A percentile compares a stretch with the other conserved stretches of the same genome.
phyloP scores from a whole-genome alignment of 2,888 invertebrate species.

The Caenorhabditis imperialis region DNA sequence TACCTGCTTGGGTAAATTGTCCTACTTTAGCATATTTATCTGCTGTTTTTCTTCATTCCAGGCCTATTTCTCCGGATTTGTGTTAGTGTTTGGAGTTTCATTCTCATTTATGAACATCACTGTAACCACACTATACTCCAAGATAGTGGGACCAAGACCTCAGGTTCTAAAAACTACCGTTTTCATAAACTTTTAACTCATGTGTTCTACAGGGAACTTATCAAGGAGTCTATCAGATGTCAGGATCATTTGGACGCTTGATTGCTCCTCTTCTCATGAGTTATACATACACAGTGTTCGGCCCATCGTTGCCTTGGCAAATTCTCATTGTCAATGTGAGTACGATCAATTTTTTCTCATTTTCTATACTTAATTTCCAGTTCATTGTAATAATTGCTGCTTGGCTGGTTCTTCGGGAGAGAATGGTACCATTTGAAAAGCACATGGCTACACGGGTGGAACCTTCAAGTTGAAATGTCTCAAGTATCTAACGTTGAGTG shows the following conservation, averaged over 20 bases:
- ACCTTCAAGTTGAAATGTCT: too few species aligned
- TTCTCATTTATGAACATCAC: slow-evolving; percentile 59
- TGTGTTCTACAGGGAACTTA: slow-evolving; percentile 45
- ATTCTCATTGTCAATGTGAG: slow-evolving; percentile 40
- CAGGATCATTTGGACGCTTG: slow-evolving; percentile 55
- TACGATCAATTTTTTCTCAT: too few species aligned
- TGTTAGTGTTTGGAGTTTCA: slow-evolving; percentile 55
- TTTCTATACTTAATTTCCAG: too few species aligned
- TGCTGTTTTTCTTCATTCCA: background rate
- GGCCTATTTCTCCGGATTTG: slow-evolving; percentile 51
- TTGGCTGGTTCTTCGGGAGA: slow-evolving; percentile 40
- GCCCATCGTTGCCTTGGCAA: slow-evolving; percentile 44
- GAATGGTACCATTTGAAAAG: slow-evolving; percentile 50
- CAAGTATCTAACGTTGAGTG: too few species aligned
- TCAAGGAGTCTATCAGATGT: slow-evolving; percentile 62
- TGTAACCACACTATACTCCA: slow-evolving; percentile 55
- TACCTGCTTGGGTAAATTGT: slow-evolving; percentile 31
- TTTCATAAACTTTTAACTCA: background rate
- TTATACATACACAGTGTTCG: slow-evolving; percentile 30
- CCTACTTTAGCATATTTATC: background rate
- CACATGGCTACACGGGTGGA: slow-evolving; percentile 18
- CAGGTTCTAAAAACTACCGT: slow-evolving; percentile 12
- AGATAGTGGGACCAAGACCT: slow-evolving; percentile 58
- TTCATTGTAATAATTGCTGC: slow-evolving; percentile 11
- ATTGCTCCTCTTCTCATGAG: slow-evolving; percentile 51